A percentile compares a stretch with the other conserved stretches of the same genome.
Conservation (phyloP, 2,113 vertebrate species). For the Smithornis capensis region DNA sequence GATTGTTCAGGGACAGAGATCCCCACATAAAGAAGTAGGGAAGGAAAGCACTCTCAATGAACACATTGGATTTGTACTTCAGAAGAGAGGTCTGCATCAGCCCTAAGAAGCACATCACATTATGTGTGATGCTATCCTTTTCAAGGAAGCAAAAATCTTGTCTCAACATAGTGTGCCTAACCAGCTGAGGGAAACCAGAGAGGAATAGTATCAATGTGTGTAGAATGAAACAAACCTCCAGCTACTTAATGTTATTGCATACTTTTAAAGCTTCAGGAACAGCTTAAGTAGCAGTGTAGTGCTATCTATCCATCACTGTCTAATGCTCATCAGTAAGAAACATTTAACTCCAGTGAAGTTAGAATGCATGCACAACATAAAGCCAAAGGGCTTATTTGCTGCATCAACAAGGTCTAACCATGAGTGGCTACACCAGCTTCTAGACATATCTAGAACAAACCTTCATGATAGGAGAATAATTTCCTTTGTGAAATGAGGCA, state of each 20-base stretch:
- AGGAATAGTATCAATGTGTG: neutral
- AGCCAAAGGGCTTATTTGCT: neutral
- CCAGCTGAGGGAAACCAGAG: neutral
- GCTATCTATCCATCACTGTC: neutral
- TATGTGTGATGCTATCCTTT: neutral
- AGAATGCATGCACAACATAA: neutral
- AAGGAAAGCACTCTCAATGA: neutral
- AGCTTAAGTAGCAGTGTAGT: neutral
- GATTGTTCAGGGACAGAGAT: neutral
- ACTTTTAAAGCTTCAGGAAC: neutral
- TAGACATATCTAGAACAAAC: neutral
- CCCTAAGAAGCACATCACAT: neutral
- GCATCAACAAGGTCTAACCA: neutral
- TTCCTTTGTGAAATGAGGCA: neutral
- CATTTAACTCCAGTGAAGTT: neutral
- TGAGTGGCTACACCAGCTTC: neutral
- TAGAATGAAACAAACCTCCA: neutral
- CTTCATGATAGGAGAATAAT: neutral
- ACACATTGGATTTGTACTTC: neutral
- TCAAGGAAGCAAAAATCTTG: neutral
- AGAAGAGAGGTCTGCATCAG: neutral
- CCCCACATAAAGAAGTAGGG: neutral
- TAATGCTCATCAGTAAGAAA: neutral
- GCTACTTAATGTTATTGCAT: neutral
- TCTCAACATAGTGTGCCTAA: neutral